Percentiles rank a stretch among this genome's conserved stretches.
Conservation (phyloP, 2,113 vertebrate species). For the Zootoca vivipara region DNA sequence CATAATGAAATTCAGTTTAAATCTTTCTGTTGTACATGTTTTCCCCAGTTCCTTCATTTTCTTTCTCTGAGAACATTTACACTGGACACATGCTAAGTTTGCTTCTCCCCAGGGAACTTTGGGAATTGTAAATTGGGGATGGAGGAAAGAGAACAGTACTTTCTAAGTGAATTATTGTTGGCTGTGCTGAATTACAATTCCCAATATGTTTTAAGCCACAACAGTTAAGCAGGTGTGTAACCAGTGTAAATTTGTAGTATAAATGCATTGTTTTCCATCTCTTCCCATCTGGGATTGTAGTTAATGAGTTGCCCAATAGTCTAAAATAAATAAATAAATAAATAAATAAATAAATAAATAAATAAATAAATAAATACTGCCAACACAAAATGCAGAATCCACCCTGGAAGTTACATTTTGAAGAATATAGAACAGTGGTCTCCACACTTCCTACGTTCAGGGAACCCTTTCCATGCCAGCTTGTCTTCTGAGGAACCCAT, state of each 20-base stretch:
- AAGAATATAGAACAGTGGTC: neutral
- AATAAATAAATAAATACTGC: too few relatives aligned
- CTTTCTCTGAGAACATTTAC: too few relatives aligned
- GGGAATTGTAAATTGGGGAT: neutral
- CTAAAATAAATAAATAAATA: too few relatives aligned
- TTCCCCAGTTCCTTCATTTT: neutral
- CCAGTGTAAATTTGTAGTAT: neutral
- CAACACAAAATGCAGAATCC: neutral
- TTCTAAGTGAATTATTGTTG: neutral
- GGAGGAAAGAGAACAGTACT: neutral
- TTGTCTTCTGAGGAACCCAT: neutral
- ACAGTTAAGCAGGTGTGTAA: neutral
- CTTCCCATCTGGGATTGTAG: neutral
- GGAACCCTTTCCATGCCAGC: neutral
- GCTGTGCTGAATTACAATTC: neutral
- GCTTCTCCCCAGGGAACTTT: neutral
- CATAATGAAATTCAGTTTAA: neutral
- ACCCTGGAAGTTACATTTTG: neutral
- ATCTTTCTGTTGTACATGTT: neutral
- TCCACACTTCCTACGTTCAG: neutral
- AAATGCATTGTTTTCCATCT: neutral
- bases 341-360: too few relatives aligned
- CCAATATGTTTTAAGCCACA: neutral
- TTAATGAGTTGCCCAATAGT: neutral
- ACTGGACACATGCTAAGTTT: neutral